Evolutionary conservation across 1,140 invertebrate genomes (phyloP), one percentile per base, ranked within the genome.

Genomic region (Zaprionus africanus): DNA sequence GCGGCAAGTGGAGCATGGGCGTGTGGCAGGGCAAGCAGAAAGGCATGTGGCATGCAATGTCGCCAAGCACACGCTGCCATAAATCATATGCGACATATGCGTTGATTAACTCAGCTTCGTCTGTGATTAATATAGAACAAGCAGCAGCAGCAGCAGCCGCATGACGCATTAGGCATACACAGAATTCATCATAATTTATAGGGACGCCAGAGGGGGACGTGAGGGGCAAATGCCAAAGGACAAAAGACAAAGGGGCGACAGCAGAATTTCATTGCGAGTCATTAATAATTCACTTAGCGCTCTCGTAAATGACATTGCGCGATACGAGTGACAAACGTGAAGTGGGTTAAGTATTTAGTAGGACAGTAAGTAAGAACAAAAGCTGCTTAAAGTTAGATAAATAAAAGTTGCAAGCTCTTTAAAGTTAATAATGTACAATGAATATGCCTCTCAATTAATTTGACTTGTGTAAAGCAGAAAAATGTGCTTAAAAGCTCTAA

Each of bases 161-260:
- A 71, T 78, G 81, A 80, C 81, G 84, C 79, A 84, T 83, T 74
- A 79, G 62, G 73, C 77, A 49, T 15, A n/a, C 49, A 51, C 64
- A 67, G 65, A 81, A 88, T 81, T 69, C 67, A 87, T 87, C 84
- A 87, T 87, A 81, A 78, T 87, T 83, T 73, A 73, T 73, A 79
- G 56, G 24, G 46, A 67, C 31, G 54, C 38, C 24, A 51, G 36
- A 28, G 36, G 28, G 11, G 24, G 61, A 60, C 56, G 43, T 9
- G 9, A 34, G 11, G 31, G 31, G 31, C 2, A 64, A 49, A 19
- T 19, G 57, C 54, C 41, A 54, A 61, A 68, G 31, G 56, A 60
- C 63, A 26, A 53, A 43, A 6, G 41, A 17, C 41, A 17, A 17
- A 46, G 12, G 36, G 41, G 34, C 1, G 36, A 53, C 43, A 75